These are phyloP conservation scores for Palloptera scutellata DNA, from an alignment of 2,888 invertebrate species.

Conservation along the genomic window DNA sequence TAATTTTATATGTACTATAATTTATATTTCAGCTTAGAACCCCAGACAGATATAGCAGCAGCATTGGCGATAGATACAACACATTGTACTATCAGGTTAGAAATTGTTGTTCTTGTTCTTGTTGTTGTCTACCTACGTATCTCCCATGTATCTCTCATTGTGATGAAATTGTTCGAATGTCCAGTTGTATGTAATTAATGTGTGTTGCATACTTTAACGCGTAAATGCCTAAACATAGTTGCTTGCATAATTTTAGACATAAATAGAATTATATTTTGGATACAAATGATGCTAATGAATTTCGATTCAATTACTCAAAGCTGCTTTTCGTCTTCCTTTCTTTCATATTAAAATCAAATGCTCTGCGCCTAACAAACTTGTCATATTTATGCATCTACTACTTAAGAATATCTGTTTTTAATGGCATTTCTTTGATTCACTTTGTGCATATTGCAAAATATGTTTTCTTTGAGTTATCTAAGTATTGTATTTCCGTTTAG, in stretches of 20 bases:
- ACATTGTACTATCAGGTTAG: conserved; percentile 57
- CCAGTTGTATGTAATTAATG: conserved; percentile 2
- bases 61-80: conserved; percentile 57
- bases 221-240: neutral
- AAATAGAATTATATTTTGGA: neutral
- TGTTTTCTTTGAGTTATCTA: neutral
- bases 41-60: conserved; percentile 53
- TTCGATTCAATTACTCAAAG: neutral
- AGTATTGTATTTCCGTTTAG: neutral
- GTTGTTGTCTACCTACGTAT: neutral
- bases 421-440: no score
- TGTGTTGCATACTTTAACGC: conserved; percentile 7
- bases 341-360: no score
- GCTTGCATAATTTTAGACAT: neutral
- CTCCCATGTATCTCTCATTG: no score
- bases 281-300: neutral
- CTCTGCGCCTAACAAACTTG: no score
- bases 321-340: neutral
- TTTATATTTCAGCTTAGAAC: neutral
- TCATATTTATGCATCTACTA: no score
- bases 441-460: no score
- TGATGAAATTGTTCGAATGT: neutral
- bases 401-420: no score
- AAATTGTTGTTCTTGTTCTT: conserved; percentile 27
- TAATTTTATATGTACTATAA: no score